Base-by-base conservation (phyloP, 2,888 invertebrate genomes). In the Acanthoscelides obtectus region DNA sequence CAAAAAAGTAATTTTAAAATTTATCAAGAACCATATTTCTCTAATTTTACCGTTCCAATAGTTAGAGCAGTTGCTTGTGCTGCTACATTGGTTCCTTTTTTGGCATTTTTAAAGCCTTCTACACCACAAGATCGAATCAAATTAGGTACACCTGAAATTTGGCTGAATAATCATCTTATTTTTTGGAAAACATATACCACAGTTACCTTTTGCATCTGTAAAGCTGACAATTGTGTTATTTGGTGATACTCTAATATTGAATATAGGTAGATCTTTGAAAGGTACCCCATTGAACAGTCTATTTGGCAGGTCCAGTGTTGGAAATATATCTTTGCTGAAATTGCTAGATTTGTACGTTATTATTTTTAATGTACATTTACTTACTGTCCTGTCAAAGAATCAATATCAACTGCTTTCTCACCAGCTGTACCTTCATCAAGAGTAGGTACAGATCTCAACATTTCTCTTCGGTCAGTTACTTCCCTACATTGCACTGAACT, bases 1-100 rank as follows among this genome's bases (percentile, higher is more conserved):
- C 64, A 88, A 87, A 76, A 76, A 66, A 72, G 69, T 68, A 64
- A 19, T 19, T 4, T 67, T 69, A 63, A 45, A 21, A 25, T 25
- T 3, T 5, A 25, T 25, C 25, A 25, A 5, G 8, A 25, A 25
- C 3, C 25, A 25, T 8, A 19, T 1, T 66, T n/a, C n/a, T n/a
- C n/a, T 3, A 0, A 27, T 64, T 68, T 70, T 87, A 95, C 95
- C 72, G 87, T 86, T 77, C 93, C 93, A 78, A 97, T 86, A 72
- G 88, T 90, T 71, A 97, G 91, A 22, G 95, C 98, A 22, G 97
- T 95, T 17, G 97, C 94, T 86, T 99, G 98, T 0, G 97, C 98
- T 64, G 98, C 98, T 80, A 98, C 93, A 83, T 97, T 98, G 3
- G 98, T 98, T 74, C 98, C 98, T 86, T 98, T 98, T 78, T 93